These are phyloP conservation scores for Mirounga angustirostris DNA, from an alignment of 2,113 vertebrate genomes.

Conservation along the genomic window DNA sequence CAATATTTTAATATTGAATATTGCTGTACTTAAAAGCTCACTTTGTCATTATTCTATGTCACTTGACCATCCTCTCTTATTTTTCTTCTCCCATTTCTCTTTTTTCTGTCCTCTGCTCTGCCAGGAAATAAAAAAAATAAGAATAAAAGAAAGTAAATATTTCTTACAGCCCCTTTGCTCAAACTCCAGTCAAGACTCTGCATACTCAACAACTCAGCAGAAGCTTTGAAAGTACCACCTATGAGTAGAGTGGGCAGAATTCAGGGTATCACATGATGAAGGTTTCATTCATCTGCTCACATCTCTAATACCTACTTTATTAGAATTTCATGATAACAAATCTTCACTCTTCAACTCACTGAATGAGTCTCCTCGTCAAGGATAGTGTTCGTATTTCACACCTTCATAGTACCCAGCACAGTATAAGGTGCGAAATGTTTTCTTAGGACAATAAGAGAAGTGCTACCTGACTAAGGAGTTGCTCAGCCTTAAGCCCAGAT, in stretches of 20 bases:
- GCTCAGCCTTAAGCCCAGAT: background rate
- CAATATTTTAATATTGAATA: conserved; percentile 24
- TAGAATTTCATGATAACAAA: background rate
- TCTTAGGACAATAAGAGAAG: background rate
- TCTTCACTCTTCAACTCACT: background rate
- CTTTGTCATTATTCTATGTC: background rate
- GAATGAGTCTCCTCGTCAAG: background rate
- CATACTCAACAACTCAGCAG: background rate
- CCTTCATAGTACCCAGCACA: background rate
- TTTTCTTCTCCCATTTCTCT: background rate
- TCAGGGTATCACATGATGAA: background rate
- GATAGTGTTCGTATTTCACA: background rate
- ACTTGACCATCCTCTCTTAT: background rate
- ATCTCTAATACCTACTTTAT: background rate
- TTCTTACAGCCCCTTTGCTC: background rate
- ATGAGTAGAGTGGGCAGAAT: background rate
- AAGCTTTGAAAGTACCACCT: background rate
- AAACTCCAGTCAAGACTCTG: background rate
- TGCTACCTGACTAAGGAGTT: background rate
- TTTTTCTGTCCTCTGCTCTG: background rate
- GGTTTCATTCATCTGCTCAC: background rate
- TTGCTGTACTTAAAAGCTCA: background rate
- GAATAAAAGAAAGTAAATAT: background rate
- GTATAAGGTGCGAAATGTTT: background rate
- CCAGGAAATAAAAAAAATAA: background rate